Base-by-base conservation (phyloP, 1,140 invertebrate species). In the Littorina saxatilis region DNA sequence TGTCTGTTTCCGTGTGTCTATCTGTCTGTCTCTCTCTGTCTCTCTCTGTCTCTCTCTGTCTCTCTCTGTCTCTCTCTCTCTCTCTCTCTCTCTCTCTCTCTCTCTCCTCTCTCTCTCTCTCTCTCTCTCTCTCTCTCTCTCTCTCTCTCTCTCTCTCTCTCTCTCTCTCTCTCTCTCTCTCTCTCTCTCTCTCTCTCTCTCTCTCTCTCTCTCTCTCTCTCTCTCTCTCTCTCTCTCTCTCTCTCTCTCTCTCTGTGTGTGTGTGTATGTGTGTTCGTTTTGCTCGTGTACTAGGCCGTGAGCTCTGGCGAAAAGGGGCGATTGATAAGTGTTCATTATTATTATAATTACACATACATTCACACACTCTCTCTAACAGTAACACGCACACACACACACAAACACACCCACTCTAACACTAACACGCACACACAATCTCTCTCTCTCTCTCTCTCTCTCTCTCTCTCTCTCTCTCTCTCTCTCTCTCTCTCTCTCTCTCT, bases 361-460 rank as follows among this genome's bases (percentile, higher is more conserved):
- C 37, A 40, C 37, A 40, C 70, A 73, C 70, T 9, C 70, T 40
- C 70, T 9, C 43, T 9, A 5, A 47, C 43, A 47, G 7, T 9
- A 5, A 73, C 32, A 40, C 70, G n/a, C 39, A 43, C 70, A 73
- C 70, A 39, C 40, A 43, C 70, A 73, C 35, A 73, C 39, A 47
- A 0, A 73, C 37, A 73, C 63, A 68, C 27, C 5, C 37, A 20
- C 66, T 32, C 29, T 11, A 4, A 68, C 29, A 32, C 29, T 9
- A n/a, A 68, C 66, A 35, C 66, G 35, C 63, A 47, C 43, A 29
- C 13, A 35, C 63, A 35, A 1, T 17, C 35, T n/a, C n/a, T n/a
- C n/a, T 29, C 17, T 32, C 39, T 17, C 32, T 17, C 66, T 35
- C 66, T 17, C 39, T 17, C 66, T 35, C n/a, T 35, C 32, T 2